A percentile compares a stretch with the other conserved stretches of the same genome.
Conservation (phyloP, 2,113 vertebrate genomes). For the Rhegmatorhina hoffmannsi region DNA sequence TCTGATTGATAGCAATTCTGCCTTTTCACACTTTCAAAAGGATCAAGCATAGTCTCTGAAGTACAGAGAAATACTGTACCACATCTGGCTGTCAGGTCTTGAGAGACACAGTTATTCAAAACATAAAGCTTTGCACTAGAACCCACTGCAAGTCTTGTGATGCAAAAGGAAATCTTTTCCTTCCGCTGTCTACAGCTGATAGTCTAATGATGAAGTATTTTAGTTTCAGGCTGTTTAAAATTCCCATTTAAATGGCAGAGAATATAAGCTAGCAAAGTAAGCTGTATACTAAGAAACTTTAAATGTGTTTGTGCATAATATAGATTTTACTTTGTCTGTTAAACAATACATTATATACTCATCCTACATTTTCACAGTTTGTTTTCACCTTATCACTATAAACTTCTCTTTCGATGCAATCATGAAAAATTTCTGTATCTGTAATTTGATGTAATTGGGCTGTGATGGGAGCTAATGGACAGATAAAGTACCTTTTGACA, state of each 20-base stretch:
- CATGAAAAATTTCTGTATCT: not conserved
- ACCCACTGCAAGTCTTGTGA: not conserved
- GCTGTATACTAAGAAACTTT: not conserved
- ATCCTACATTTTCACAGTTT: not conserved
- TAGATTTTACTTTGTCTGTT: not conserved
- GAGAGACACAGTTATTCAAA: not conserved
- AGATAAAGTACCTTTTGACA: not conserved
- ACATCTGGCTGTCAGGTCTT: not conserved
- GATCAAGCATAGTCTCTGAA: not conserved
- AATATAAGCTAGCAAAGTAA: not conserved
- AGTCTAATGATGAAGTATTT: not conserved
- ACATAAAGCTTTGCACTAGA: not conserved
- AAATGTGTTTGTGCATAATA: not conserved
- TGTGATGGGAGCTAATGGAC: not conserved
- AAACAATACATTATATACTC: not conserved
- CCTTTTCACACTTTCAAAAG: not conserved
- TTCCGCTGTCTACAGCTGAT: not conserved
- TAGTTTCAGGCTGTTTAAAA: not conserved
- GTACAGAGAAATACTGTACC: not conserved
- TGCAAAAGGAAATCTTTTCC: constrained; percentile 7
- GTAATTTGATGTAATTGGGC: not conserved
- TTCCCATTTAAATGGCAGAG: not conserved
- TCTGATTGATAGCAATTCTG: not conserved
- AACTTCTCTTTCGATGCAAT: not conserved
- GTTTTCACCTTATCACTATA: not conserved